Percentiles rank a stretch among this genome's conserved stretches.
These are phyloP conservation scores for Podargus strigoides DNA, from an alignment of 2,797 vertebrate species.

Conservation along the genomic window DNA sequence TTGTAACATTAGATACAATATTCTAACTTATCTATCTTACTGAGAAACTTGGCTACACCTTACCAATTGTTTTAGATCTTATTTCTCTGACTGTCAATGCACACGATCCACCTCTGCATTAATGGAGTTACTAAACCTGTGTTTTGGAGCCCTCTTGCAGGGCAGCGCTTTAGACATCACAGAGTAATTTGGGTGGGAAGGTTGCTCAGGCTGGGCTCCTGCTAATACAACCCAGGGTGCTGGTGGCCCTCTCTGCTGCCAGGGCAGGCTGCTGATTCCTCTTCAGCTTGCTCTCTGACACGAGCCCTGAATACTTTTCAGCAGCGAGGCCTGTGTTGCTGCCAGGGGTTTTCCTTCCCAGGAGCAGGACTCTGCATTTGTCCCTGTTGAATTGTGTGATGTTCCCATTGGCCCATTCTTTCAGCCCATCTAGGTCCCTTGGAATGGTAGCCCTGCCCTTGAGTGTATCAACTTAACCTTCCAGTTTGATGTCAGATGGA, in stretches of 20 bases:
- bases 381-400: not conserved
- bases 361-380: not conserved
- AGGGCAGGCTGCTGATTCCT: not conserved
- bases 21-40: not conserved
- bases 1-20: not conserved
- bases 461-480: not conserved
- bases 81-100: not conserved
- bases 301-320: not conserved
- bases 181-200: not conserved
- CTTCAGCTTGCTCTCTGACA: not conserved
- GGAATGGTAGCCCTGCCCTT: not conserved
- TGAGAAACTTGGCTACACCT: not conserved
- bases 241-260: not conserved
- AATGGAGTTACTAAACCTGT: not conserved
- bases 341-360: not conserved
- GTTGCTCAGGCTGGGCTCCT: too few relatives aligned
- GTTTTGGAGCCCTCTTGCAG: not conserved
- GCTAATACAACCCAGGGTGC: not conserved
- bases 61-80: not conserved
- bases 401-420: not conserved
- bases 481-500: not conserved
- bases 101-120: not conserved
- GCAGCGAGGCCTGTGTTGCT: not conserved
- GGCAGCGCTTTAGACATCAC: not conserved
- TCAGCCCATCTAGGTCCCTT: not conserved